These are phyloP conservation scores for Nudaria mundana DNA, from an alignment of 2,888 invertebrate species.

Conservation along the genomic window DNA sequence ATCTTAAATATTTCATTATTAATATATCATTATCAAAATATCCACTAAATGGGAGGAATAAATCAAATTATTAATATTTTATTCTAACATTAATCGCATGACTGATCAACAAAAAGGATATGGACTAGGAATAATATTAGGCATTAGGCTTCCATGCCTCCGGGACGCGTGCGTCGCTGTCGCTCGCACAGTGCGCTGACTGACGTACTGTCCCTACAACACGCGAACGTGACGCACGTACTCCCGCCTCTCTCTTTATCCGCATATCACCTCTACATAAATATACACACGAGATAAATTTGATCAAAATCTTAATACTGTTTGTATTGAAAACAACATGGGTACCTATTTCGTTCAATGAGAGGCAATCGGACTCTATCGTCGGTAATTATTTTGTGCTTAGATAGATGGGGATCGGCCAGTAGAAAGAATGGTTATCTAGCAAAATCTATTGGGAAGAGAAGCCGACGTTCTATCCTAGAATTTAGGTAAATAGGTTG, in stretches of 20 bases:
- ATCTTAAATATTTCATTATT: conserved; percentile 82
- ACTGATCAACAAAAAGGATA: conserved; percentile 82
- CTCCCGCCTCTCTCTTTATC: conserved; percentile 62
- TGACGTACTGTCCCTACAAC: background rate
- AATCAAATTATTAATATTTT: conserved; percentile 81
- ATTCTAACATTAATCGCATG: conserved; percentile 81
- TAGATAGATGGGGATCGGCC: conserved; percentile 70
- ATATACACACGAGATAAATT: conserved; percentile 66
- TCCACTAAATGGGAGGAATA: conserved; percentile 82
- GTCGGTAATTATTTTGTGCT: conserved; percentile 77
- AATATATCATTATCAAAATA: conserved; percentile 82
- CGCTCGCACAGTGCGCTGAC: conserved; percentile 14
- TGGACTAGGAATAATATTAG: conserved; percentile 81
- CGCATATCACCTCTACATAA: conserved; percentile 76
- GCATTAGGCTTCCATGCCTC: conserved; percentile 73
- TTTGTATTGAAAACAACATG: conserved; percentile 68
- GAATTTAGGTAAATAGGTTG: conserved; percentile 75
- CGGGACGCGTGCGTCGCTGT: conserved; percentile 43
- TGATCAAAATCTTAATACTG: conserved; percentile 77
- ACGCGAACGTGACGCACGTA: conserved; percentile 24
- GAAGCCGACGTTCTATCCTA: conserved; percentile 78
- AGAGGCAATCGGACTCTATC: conserved; percentile 68
- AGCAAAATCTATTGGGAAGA: conserved; percentile 81
- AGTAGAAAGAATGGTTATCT: conserved; percentile 72
- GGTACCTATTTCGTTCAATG: conserved; percentile 60